Percentiles rank a stretch among this genome's conserved stretches.
These are phyloP conservation scores for Ceratothoa steindachneri DNA, from an alignment of 2,888 invertebrate species.

Conservation along the genomic window DNA sequence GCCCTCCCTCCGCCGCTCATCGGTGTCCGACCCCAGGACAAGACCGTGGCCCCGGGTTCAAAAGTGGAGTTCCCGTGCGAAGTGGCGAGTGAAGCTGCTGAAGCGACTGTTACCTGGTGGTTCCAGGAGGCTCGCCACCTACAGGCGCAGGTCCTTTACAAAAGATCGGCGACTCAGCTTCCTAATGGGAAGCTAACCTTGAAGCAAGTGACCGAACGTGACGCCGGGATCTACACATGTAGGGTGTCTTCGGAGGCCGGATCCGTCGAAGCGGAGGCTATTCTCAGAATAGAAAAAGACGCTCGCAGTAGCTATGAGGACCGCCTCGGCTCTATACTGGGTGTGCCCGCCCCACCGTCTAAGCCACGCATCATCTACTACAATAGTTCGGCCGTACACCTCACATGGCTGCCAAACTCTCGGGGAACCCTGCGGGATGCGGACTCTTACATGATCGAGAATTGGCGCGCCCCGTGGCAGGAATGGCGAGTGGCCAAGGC, in stretches of 20 bases:
- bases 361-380: constrained; percentile 68
- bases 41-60: constrained; percentile 78
- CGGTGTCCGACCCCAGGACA: constrained; percentile 79
- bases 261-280: constrained; percentile 71
- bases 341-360: constrained; percentile 72
- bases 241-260: constrained; percentile 77
- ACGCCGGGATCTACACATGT: constrained; percentile 77
- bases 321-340: constrained; percentile 59
- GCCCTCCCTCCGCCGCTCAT: constrained; percentile 80
- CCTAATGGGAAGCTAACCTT: constrained; percentile 60
- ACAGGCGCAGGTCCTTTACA: constrained; percentile 13
- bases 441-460: constrained; percentile 67
- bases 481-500: constrained; percentile 43
- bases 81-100: constrained; percentile 52
- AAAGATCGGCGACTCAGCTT: neutral
- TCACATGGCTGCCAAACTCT: constrained; percentile 78
- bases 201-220: constrained; percentile 67
- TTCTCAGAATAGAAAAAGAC: constrained; percentile 58
- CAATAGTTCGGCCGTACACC: constrained; percentile 67
- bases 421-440: constrained; percentile 76
- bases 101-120: constrained; percentile 30
- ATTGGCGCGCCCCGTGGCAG: constrained; percentile 37
- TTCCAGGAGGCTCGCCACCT: constrained; percentile 31
- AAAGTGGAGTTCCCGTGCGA: constrained; percentile 84
- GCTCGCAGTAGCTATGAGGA: constrained; percentile 61